phyloP scores from a whole-genome alignment of 2,888 invertebrate genomes.

The Scaptomyza parva region DNA sequence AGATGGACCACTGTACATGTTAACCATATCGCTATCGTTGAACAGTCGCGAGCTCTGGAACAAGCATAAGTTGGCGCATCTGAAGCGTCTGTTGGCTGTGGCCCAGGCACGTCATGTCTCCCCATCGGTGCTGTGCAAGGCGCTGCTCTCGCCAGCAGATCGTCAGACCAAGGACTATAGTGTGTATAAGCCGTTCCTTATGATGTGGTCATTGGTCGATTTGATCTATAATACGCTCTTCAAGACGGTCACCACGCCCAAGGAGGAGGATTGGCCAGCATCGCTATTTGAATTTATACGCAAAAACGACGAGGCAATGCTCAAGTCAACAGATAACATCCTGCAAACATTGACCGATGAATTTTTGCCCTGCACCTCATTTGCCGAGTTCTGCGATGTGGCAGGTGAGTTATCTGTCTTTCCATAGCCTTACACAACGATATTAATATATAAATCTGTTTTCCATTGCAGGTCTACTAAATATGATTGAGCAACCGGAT shows the following conservation, averaged over 20 bases:
- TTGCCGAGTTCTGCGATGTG: slow-evolving; percentile 97
- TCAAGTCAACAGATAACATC: slow-evolving; percentile 94
- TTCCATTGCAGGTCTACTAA: slow-evolving; percentile 76
- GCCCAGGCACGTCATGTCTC: slow-evolving; percentile 92
- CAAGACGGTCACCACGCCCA: slow-evolving; percentile 91
- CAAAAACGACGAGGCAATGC: slow-evolving; percentile 95
- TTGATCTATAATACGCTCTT: slow-evolving; percentile 94
- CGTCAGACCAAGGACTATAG: slow-evolving; percentile 89
- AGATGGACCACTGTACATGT: slow-evolving; percentile 96
- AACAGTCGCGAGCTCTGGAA: slow-evolving; percentile 93
- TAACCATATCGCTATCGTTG: slow-evolving; percentile 91
- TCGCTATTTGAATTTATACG: slow-evolving; percentile 96
- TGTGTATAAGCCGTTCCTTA: slow-evolving; percentile 93
- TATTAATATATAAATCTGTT: not conserved
- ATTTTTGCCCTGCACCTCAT: slow-evolving; percentile 94
- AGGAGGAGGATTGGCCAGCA: slow-evolving; percentile 95
- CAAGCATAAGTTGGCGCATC: slow-evolving; percentile 88
- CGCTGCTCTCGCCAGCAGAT: slow-evolving; percentile 85
- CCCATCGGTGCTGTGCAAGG: slow-evolving; percentile 85
- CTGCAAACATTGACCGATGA: slow-evolving; percentile 94
- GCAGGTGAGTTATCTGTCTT: slow-evolving; percentile 86
- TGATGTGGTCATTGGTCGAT: slow-evolving; percentile 94
- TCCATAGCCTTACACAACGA: not conserved
- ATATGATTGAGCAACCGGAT: slow-evolving; percentile 83
- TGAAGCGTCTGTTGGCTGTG: slow-evolving; percentile 91